Conservation (phyloP, 2,888 invertebrate genomes). For the Lathronympha strigana region DNA sequence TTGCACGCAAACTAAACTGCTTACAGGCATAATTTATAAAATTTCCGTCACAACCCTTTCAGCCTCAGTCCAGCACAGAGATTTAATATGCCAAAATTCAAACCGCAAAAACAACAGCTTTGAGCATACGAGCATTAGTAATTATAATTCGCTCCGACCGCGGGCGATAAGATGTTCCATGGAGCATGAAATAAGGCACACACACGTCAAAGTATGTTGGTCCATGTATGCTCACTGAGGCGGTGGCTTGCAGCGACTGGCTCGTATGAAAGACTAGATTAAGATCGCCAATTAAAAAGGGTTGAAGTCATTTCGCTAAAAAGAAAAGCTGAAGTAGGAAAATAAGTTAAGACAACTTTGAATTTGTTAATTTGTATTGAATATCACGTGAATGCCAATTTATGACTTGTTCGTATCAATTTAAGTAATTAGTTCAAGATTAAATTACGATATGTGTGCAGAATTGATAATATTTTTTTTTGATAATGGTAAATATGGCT, state of each 20-base stretch:
- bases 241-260: constrained; percentile 64
- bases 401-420: not conserved
- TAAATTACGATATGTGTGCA: no score
- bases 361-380: not conserved
- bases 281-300: constrained; percentile 34
- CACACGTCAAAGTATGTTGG: constrained; percentile 61
- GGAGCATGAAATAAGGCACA: constrained; percentile 81
- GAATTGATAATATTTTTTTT: no score
- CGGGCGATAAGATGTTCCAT: constrained; percentile 80
- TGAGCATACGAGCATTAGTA: constrained; percentile 76
- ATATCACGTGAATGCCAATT: not conserved
- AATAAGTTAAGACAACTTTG: not conserved
- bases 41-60: constrained; percentile 37
- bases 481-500: no score
- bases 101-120: constrained; percentile 58
- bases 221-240: constrained; percentile 74
- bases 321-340: not conserved
- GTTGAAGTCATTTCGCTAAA: constrained; percentile 14
- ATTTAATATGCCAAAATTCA: constrained; percentile 51
- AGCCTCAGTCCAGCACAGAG: constrained; percentile 35
- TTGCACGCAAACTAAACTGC: constrained; percentile 28
- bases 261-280: constrained; percentile 53
- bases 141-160: constrained; percentile 77
- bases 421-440: no score
- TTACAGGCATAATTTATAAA: constrained; percentile 30